Base-by-base conservation (phyloP, 2,797 vertebrate genomes). In the Scarus forsteni region DNA sequence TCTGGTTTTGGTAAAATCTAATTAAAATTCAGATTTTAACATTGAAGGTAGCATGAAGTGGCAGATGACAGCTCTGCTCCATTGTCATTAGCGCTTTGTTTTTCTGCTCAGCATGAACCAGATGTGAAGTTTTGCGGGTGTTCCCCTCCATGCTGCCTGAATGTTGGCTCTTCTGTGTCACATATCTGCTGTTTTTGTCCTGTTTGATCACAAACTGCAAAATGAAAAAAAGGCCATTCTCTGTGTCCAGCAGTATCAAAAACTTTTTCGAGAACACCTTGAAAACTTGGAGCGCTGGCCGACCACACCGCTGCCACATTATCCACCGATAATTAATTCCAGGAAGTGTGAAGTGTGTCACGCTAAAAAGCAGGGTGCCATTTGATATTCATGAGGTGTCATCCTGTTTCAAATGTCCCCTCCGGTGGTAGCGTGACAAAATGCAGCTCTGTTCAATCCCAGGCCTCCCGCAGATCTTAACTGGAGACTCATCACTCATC, bases 371-470 rank as follows among this genome's bases (percentile, higher is more conserved):
- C 83, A 63, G 89, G 88, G 85, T 68, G 85, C 77, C 74, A 67
- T 92, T 93, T 92, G 78, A 90, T 92, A 93, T 92, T 89, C 88
- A 90, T 90, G 83, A 92, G 84, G 85, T 75, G 84, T 83, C 87
- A 82, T 82, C 84, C 86, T 65, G 74, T 82, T 88, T 81, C 81
- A 81, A 85, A 88, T 68, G 83, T 86, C 60, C 84, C 91, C 90
- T 89, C 84, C 19, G 70, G 88, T 76, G 81, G 73, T 80, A 63
- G 82, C 76, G 84, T 81, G 86, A 81, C 81, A 78, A 85, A 89
- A 89, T 79, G 84, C 78, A 64, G 58, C 45, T 75, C 81, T 81
- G 74, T 79, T 90, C 69, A 81, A 85, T 89, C 81, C 73, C 56
- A 1, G 84, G 64, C 85, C 76, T 80, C 87, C 89, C 40, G 70